Conservation (phyloP, 2,888 invertebrate species). For the Eilema depressum region DNA sequence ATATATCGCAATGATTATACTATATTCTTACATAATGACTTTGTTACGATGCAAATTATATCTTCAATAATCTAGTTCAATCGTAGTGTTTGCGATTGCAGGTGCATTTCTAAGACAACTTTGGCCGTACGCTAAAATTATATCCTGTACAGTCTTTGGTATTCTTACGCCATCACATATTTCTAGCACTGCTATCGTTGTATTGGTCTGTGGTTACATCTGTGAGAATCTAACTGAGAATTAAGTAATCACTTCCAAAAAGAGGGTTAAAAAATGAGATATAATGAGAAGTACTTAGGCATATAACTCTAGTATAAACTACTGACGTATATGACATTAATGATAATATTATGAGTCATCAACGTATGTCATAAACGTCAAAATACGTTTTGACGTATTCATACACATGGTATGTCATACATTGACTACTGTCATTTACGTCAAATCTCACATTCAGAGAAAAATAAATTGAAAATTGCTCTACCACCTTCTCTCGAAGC, state of each 20-base stretch:
- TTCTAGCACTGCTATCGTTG: not conserved
- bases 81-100: not conserved
- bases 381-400: too few species aligned
- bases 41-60: constrained; percentile 10
- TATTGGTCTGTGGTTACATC: not conserved
- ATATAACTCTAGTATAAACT: too few species aligned
- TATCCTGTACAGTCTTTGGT: not conserved
- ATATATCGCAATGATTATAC: constrained; percentile 6
- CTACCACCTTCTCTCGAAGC: too few species aligned
- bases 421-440: too few species aligned
- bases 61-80: not conserved
- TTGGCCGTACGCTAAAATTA: not conserved
- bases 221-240: not conserved
- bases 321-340: too few species aligned
- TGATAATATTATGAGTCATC: too few species aligned
- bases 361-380: too few species aligned
- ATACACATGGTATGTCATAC: too few species aligned
- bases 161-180: constrained; percentile 1
- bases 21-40: constrained; percentile 10
- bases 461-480: too few species aligned
- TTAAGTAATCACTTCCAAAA: not conserved
- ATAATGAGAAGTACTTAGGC: too few species aligned
- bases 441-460: too few species aligned
- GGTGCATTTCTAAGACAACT: not conserved
- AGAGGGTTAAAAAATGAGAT: too few species aligned